Conservation (phyloP, 2,797 vertebrate genomes). For the Tinamus major region DNA sequence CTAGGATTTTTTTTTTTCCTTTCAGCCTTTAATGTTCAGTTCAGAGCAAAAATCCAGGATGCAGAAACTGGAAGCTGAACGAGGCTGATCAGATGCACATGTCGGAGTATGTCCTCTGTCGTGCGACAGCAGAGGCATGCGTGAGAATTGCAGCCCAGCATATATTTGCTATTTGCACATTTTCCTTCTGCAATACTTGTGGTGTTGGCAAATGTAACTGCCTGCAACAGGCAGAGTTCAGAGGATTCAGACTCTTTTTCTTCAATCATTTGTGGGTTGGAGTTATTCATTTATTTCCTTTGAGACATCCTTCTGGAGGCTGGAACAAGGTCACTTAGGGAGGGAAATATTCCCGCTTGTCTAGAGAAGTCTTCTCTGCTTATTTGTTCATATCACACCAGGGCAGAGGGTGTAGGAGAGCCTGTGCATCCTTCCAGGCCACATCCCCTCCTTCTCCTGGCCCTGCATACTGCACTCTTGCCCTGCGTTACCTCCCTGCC, state of each 20-base stretch:
- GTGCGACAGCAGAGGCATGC: accelerated
- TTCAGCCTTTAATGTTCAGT: not conserved
- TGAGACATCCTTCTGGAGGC: not conserved
- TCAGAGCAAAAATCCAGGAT: not conserved
- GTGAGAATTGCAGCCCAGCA: not conserved
- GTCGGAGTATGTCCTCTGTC: accelerated
- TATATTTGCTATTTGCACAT: not conserved
- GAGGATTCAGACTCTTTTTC: not conserved
- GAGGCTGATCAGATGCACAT: not conserved
- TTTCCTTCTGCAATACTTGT: not conserved
- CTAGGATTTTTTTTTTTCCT: not conserved
- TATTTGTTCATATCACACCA: not conserved
- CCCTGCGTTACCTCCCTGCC: too few relatives aligned
- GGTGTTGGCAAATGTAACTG: not conserved
- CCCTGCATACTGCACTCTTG: not conserved
- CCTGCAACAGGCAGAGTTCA: not conserved
- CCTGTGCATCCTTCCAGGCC: not conserved
- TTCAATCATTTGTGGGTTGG: not conserved
- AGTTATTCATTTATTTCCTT: not conserved
- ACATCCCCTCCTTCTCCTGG: not conserved
- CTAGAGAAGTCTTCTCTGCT: not conserved
- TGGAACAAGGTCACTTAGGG: not conserved
- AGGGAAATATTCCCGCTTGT: not conserved
- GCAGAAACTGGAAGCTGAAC: not conserved
- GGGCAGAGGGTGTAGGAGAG: not conserved